Percentiles rank a stretch among this genome's conserved stretches.
phyloP scores from a whole-genome alignment of 2,113 vertebrate species.

The Andinoacara biseriatus region DNA sequence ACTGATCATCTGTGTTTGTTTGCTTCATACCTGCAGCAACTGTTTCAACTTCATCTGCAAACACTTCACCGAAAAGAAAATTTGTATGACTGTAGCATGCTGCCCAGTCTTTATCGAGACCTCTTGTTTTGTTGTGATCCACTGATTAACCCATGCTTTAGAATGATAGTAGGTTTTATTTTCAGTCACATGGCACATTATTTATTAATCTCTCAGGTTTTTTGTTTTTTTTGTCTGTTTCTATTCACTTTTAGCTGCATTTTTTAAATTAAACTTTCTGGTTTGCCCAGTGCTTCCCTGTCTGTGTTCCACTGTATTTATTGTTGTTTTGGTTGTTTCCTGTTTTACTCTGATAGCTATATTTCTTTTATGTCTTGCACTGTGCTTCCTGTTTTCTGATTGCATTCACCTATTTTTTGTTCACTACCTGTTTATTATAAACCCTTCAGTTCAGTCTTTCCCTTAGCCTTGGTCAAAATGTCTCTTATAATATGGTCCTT shows the following conservation, averaged over 20 bases:
- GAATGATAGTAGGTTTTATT: not conserved
- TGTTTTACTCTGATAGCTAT: not conserved
- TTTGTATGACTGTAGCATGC: not conserved
- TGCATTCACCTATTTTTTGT: not conserved
- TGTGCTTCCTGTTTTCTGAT: conserved; percentile 5
- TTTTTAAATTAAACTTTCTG: not conserved
- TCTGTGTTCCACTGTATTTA: no score
- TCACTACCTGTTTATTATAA: not conserved
- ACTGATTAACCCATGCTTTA: not conserved
- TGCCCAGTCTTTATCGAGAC: not conserved
- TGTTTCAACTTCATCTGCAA: not conserved
- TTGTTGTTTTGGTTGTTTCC: not conserved
- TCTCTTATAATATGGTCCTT: not conserved
- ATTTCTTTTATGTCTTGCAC: not conserved
- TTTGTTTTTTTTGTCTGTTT: no score
- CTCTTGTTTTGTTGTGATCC: not conserved
- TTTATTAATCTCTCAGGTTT: no score
- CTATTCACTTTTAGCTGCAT: not conserved
- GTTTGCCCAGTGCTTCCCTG: not conserved
- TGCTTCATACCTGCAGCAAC: not conserved
- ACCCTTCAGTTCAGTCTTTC: not conserved
- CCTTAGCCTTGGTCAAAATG: not conserved
- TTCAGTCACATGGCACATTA: no score
- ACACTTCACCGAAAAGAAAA: not conserved
- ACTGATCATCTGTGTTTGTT: not conserved